phyloP scores from a whole-genome alignment of 2,888 invertebrate species.

The Petrophora chlorosata region DNA sequence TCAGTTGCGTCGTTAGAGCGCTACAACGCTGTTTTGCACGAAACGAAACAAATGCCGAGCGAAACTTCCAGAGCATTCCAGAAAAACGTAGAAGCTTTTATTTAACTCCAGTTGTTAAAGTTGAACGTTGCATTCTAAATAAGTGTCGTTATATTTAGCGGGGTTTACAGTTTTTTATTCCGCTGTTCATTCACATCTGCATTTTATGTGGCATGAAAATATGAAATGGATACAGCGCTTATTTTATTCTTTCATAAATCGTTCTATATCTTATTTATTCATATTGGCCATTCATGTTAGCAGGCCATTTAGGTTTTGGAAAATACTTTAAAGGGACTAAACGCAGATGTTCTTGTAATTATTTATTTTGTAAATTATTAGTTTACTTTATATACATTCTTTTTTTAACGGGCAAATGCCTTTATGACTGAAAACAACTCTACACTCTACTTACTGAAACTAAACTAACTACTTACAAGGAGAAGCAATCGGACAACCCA shows the following conservation, averaged over 20 bases:
- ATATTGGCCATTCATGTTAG: too few species aligned
- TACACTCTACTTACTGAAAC: too few species aligned
- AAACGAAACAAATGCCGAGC: constrained; percentile 45
- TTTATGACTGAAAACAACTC: too few species aligned
- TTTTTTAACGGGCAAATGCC: too few species aligned
- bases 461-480: too few species aligned
- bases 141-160: constrained; percentile 14
- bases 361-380: too few species aligned
- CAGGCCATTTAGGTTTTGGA: too few species aligned
- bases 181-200: constrained; percentile 1
- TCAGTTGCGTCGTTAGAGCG: constrained; percentile 58
- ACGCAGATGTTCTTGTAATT: too few species aligned
- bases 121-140: constrained; percentile 30
- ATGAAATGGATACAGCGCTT: constrained; percentile 8
- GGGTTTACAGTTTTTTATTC: constrained; percentile 6
- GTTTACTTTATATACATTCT: too few species aligned
- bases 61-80: constrained; percentile 34
- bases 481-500: too few species aligned
- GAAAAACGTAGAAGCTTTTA: constrained; percentile 31
- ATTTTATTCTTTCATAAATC: neutral
- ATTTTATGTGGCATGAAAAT: constrained; percentile 12
- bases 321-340: too few species aligned
- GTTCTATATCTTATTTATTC: neutral
- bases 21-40: constrained; percentile 36
- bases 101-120: constrained; percentile 25